phyloP scores from a whole-genome alignment of 2,888 invertebrate species.

The Zaprionus obscuricornis region DNA sequence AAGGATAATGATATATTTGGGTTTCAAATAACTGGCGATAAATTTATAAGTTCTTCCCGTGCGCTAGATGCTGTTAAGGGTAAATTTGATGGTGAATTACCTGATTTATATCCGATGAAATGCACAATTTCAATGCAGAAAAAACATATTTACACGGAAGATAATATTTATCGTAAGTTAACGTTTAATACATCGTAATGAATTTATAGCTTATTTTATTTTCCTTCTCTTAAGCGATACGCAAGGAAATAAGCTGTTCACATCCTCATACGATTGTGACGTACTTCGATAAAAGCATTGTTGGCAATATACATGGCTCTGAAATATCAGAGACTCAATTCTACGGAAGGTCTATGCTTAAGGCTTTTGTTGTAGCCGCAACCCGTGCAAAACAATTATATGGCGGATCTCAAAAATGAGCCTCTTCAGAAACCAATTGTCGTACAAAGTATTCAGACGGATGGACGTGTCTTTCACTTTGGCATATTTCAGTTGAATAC shows the following conservation, averaged over 20 bases:
- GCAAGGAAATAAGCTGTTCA: slow-evolving; percentile 43
- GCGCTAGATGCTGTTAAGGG: slow-evolving; percentile 85
- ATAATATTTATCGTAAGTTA: slow-evolving; percentile 89
- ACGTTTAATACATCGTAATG: neutral
- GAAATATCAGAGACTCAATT: slow-evolving; percentile 88
- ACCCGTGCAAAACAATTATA: slow-evolving; percentile 89
- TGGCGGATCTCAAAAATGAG: slow-evolving; percentile 83
- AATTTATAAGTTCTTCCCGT: slow-evolving; percentile 87
- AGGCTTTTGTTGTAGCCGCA: slow-evolving; percentile 90
- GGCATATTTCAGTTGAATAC: slow-evolving; percentile 93
- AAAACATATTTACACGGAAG: slow-evolving; percentile 87
- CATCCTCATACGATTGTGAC: slow-evolving; percentile 91
- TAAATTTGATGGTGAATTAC: slow-evolving; percentile 86
- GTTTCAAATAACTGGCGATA: slow-evolving; percentile 87
- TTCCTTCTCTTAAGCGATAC: slow-evolving; percentile 58
- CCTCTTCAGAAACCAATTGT: slow-evolving; percentile 89
- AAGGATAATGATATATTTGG: slow-evolving; percentile 87
- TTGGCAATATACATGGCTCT: slow-evolving; percentile 88
- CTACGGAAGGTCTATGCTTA: slow-evolving; percentile 88
- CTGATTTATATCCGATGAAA: slow-evolving; percentile 90
- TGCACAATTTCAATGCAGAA: slow-evolving; percentile 85
- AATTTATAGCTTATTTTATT: too few species aligned
- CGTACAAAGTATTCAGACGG: slow-evolving; percentile 92
- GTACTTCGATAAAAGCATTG: slow-evolving; percentile 87
- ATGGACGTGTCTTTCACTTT: slow-evolving; percentile 91